phyloP scores from a whole-genome alignment of 2,797 vertebrate genomes.

The Zalophus californianus region DNA sequence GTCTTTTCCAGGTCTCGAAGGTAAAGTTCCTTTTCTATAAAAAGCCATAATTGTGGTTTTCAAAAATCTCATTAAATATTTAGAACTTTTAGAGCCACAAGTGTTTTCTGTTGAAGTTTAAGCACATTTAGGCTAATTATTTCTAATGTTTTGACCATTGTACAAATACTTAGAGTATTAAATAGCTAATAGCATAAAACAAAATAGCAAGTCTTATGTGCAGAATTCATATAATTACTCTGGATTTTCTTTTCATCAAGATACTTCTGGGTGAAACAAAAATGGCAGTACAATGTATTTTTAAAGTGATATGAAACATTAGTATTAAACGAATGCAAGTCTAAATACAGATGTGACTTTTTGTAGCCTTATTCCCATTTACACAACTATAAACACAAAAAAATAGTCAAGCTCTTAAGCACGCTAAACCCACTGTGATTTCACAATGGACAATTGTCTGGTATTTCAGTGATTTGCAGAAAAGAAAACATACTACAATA shows the following conservation, averaged over 20 bases:
- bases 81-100: slow-evolving; percentile 72
- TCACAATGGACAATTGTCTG: neutral
- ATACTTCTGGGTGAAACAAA: slow-evolving; percentile 52
- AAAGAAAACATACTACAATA: neutral
- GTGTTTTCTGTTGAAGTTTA: slow-evolving; percentile 81
- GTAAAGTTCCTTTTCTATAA: slow-evolving; percentile 79
- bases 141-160: slow-evolving; percentile 83
- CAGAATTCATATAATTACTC: slow-evolving; percentile 72
- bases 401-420: neutral
- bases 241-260: slow-evolving; percentile 42
- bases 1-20: slow-evolving; percentile 74
- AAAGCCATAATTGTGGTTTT: slow-evolving; percentile 78
- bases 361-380: neutral
- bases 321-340: neutral
- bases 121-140: slow-evolving; percentile 83
- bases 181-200: slow-evolving; percentile 72
- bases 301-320: neutral
- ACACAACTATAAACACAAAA: neutral
- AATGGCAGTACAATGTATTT: neutral
- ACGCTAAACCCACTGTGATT: neutral
- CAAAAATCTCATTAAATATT: slow-evolving; percentile 76
- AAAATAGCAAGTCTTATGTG: slow-evolving; percentile 70
- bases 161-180: slow-evolving; percentile 62
- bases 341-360: neutral
- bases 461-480: neutral